These are phyloP conservation scores for Etia nguti DNA, from an alignment of 2,113 vertebrate species.

Conservation along the genomic window DNA sequence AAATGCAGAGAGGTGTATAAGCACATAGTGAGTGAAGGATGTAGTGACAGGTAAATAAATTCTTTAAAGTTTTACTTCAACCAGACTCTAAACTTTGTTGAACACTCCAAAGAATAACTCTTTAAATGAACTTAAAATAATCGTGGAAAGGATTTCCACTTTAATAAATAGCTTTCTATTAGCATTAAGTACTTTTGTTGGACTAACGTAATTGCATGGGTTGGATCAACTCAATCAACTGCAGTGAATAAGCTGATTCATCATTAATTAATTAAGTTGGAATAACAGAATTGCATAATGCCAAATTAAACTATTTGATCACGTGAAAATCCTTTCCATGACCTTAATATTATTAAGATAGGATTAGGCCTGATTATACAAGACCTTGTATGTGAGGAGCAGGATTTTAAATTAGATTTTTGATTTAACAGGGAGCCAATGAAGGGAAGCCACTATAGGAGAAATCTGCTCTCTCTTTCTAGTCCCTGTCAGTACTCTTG, in stretches of 20 bases:
- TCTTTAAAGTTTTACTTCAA: background rate
- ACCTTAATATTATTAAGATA: rapidly evolving
- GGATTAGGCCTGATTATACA: background rate
- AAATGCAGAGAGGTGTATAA: background rate
- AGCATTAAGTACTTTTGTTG: background rate
- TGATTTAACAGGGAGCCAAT: background rate
- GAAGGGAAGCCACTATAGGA: background rate
- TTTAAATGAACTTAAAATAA: background rate
- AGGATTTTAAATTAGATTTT: background rate
- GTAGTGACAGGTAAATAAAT: background rate
- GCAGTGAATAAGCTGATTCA: background rate
- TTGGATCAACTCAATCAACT: background rate
- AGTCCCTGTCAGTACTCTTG: background rate
- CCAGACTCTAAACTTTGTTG: background rate
- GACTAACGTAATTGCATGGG: rapidly evolving
- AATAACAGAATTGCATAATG: rapidly evolving
- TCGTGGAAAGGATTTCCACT: rapidly evolving
- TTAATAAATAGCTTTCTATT: rapidly evolving
- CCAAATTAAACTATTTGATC: background rate
- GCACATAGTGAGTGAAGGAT: background rate
- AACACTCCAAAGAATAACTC: background rate
- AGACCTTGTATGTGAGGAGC: background rate
- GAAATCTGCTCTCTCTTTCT: background rate
- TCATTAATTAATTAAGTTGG: background rate
- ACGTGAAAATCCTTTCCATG: rapidly evolving